Conservation (phyloP, 2,797 vertebrate genomes). For the Mormyrus proboscirostris region DNA sequence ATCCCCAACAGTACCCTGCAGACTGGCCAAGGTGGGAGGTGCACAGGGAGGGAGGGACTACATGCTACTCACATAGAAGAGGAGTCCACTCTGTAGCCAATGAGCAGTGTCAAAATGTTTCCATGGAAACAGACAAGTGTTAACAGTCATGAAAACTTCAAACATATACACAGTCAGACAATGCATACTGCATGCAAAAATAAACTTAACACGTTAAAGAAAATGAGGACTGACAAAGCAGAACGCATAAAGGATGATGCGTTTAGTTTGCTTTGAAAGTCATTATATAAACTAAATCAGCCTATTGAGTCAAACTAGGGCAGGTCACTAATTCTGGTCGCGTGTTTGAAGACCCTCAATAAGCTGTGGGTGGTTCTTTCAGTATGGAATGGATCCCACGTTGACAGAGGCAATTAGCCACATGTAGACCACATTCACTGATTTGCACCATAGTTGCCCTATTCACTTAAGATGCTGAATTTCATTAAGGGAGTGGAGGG, state of each 20-base stretch:
- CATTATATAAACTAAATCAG: neutral
- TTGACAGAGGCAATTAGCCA: neutral
- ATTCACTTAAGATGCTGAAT: neutral
- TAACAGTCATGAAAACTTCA: slow-evolving; percentile 50
- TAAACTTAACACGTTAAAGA: neutral
- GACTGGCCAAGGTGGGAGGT: slow-evolving; percentile 28
- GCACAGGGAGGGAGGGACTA: slow-evolving; percentile 47
- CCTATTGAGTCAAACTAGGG: neutral
- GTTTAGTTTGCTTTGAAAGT: neutral
- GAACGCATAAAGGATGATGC: neutral
- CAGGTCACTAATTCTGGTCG: neutral
- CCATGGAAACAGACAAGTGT: slow-evolving; percentile 62
- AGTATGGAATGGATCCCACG: neutral
- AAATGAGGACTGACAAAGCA: slow-evolving; percentile 22
- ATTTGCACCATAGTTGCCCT: neutral
- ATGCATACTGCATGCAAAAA: neutral
- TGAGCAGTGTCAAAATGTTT: slow-evolving; percentile 54
- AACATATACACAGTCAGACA: slow-evolving; percentile 27
- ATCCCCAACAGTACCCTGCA: neutral
- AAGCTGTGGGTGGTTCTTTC: neutral
- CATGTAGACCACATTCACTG: neutral
- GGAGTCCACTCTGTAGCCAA: slow-evolving; percentile 71
- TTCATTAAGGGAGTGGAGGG: neutral
- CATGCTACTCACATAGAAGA: slow-evolving; percentile 80
- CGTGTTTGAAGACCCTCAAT: neutral